A percentile compares a stretch with the other conserved stretches of the same genome.
Evolutionary conservation across 30 jellyfish, hydroid and myxozoan species (phyloP).

Genomic region (Sanderia malayensis): DNA sequence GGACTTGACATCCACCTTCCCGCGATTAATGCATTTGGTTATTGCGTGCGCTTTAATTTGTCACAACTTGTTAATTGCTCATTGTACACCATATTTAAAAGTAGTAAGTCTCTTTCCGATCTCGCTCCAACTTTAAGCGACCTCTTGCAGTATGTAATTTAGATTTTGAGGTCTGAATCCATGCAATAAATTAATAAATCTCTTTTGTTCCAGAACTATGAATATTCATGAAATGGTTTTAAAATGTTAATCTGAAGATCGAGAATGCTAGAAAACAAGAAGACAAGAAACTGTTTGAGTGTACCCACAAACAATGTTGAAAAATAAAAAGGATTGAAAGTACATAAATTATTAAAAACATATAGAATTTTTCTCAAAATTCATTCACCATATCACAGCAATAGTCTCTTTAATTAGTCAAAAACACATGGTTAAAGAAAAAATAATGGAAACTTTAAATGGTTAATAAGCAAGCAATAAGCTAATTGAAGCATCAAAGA

Average conservation of each 20-base stretch:
- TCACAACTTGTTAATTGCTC: too few species aligned
- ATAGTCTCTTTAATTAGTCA: background rate
- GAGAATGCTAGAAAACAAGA: conserved; percentile 21
- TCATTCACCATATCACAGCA: background rate
- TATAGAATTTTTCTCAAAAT: background rate
- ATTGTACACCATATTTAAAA: too few species aligned
- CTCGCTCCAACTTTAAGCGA: background rate
- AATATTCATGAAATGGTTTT: conserved; percentile 50
- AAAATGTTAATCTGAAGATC: conserved; percentile 29
- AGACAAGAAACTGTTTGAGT: conserved; percentile 17
- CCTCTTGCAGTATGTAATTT: conserved; percentile 15
- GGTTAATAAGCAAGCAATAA: too few species aligned
- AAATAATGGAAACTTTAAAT: too few species aligned
- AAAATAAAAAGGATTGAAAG: conserved; percentile 11
- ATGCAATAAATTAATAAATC: conserved; percentile 13
- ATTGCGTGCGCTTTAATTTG: too few species aligned
- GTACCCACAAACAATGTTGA: conserved; percentile 51
- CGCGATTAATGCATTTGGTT: too few species aligned
- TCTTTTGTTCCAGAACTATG: conserved; percentile 31
- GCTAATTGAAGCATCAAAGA: too few species aligned
- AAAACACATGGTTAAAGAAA: background rate
- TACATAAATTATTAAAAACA: conserved; percentile 1
- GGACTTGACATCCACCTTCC: too few species aligned
- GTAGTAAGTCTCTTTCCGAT: too few species aligned
- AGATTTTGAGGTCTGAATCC: conserved; percentile 10